These are phyloP conservation scores for Drosophila paranaensis DNA, from an alignment of 2,888 invertebrate species.

Conservation along the genomic window DNA sequence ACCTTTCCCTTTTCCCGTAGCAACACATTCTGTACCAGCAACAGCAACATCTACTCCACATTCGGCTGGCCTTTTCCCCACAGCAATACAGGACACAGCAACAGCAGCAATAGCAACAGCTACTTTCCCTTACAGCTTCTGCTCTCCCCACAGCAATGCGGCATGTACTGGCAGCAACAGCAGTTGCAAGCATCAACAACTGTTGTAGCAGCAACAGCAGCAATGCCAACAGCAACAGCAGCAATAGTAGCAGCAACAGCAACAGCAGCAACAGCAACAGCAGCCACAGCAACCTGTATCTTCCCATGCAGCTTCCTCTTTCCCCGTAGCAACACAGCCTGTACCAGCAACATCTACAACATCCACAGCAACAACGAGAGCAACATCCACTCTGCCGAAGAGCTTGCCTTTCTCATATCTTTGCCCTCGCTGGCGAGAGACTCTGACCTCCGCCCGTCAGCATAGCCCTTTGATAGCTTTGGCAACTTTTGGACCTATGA, in stretches of 20 bases:
- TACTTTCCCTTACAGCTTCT: no score
- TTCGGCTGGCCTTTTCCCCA: neutral
- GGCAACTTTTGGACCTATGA: conserved; percentile 30
- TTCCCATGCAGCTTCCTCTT: no score
- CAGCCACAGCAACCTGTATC: neutral
- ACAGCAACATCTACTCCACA: neutral
- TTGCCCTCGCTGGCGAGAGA: no score
- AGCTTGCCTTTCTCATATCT: neutral
- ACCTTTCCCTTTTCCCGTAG: no score
- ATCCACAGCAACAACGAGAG: no score
- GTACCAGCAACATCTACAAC: no score
- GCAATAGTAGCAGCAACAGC: neutral
- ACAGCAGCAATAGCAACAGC: no score
- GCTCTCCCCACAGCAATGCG: no score
- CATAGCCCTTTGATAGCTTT: conserved; percentile 7
- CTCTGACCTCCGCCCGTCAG: neutral
- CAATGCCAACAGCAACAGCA: neutral
- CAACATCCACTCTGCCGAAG: no score
- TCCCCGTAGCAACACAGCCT: no score
- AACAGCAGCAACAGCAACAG: neutral
- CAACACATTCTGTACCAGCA: neutral
- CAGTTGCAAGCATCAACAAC: no score
- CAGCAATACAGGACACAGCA: neutral
- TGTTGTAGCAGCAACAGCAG: neutral
- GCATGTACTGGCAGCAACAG: no score